phyloP scores from a whole-genome alignment of 2,797 vertebrate genomes.

The Diplodus puntazzo region DNA sequence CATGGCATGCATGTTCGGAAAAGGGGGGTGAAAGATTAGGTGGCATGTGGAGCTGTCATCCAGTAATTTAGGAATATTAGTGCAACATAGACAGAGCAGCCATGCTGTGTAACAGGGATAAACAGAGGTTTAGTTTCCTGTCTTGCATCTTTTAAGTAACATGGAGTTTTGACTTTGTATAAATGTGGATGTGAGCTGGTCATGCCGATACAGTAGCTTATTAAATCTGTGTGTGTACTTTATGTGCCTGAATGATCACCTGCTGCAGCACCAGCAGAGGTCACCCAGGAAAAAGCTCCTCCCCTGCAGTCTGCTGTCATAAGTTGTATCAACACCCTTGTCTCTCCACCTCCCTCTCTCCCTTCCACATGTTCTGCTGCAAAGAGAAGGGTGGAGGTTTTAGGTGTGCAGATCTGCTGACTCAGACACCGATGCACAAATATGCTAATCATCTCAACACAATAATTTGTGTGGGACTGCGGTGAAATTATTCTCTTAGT shows the following conservation, averaged over 20 bases:
- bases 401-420: constrained; percentile 53
- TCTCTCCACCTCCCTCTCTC: constrained; percentile 28
- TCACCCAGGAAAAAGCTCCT: constrained; percentile 65
- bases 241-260: constrained; percentile 58
- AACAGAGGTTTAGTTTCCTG: background rate
- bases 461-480: background rate
- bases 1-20: background rate
- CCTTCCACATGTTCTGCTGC: constrained; percentile 52
- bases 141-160: background rate
- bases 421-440: constrained; percentile 43
- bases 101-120: too few species aligned
- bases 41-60: background rate
- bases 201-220: background rate
- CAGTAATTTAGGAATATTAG: background rate
- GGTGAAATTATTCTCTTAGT: background rate
- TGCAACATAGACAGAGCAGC: too few species aligned
- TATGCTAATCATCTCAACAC: constrained; percentile 12
- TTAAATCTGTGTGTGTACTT: constrained; percentile 2
- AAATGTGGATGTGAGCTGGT: background rate
- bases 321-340: constrained; percentile 59
- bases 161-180: background rate
- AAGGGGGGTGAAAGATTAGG: background rate
- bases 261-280: constrained; percentile 75
- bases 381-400: constrained; percentile 51
- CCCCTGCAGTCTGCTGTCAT: constrained; percentile 72